Evolutionary conservation across 2,888 invertebrate genomes (phyloP), one percentile per base, ranked within the genome.

Genomic region (Adineta ricciae): DNA sequence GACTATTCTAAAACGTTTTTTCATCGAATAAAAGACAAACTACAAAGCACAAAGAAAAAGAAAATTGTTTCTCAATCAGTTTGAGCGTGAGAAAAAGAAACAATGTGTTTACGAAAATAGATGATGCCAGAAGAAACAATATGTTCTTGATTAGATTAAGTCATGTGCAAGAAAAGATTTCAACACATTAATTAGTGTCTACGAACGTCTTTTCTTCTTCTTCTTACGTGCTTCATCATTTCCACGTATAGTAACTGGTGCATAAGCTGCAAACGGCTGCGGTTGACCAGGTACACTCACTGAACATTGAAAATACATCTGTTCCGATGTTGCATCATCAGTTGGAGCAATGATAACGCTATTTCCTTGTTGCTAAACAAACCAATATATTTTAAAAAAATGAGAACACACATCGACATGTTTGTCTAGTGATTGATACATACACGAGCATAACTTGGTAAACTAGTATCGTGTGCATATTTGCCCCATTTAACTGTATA

Each of bases 381-480:
- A 38, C 9, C 36, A 0, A 73, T 46, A 8, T 46, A 38, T 41
- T n/a, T 3, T 3, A 36, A 19, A 78, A 3, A 78, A 19, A n/a
- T n/a, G n/a, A n/a, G n/a, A n/a, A n/a, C n/a, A n/a, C n/a, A n/a
- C n/a, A n/a, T n/a, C 24, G 27, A 64, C 1, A 64, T 1, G 2
- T 64, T 32, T 7, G 14, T 4, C 32, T 32, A 27, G 9, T n/a
- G 11, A 0, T 41, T 2, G 24, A n/a, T 78, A 41, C 78, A n/a
- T 78, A 78, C 78, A 24, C 24, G 21, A 9, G 41, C 41, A 78
- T 41, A 78, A 41, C 41, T n/a, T 41, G 78, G 78, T 41, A 78
- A 78, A 41, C 24, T n/a, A 14, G 41, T 78, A 38, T 78, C 78
- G n/a, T 78, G 78, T 24, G 78, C 41, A 78, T 78, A 78, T 78